phyloP scores from a whole-genome alignment of 2,888 invertebrate genomes.

The Scaptomyza caliginosa region DNA sequence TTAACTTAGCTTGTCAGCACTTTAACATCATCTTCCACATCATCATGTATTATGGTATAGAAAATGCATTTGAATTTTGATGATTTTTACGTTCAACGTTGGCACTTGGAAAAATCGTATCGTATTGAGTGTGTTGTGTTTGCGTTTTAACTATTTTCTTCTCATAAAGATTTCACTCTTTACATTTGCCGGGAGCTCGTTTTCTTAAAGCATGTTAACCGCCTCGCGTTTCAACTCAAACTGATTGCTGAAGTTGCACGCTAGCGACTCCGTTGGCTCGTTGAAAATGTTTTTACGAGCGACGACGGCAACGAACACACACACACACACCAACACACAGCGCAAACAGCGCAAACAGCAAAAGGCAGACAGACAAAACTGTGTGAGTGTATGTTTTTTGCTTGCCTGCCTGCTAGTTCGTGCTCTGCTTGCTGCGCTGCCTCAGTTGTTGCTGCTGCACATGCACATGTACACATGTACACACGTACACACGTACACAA shows the following conservation, averaged over 20 bases:
- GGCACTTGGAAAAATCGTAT: slow-evolving; percentile 42
- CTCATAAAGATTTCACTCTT: slow-evolving; percentile 18
- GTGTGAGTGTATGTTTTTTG: slow-evolving; percentile 1
- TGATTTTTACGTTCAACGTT: slow-evolving; percentile 22
- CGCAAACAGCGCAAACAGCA: slow-evolving; percentile 18
- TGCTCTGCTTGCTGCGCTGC: slow-evolving; percentile 54
- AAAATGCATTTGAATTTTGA: slow-evolving; percentile 4
- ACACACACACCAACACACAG: slow-evolving; percentile 19
- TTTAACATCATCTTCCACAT: slow-evolving; percentile 16
- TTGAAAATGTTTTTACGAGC: slow-evolving; percentile 78
- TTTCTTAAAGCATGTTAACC: slow-evolving; percentile 83
- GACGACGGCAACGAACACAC: slow-evolving; percentile 56
- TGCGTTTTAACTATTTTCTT: not conserved
- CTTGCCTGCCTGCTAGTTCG: slow-evolving; percentile 38
- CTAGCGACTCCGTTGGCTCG: slow-evolving; percentile 83
- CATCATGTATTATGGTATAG: not conserved
- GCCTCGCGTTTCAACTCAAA: slow-evolving; percentile 84
- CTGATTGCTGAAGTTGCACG: slow-evolving; percentile 82
- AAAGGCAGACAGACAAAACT: slow-evolving; percentile 62
- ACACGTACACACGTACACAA: slow-evolving; percentile 12
- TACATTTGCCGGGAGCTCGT: slow-evolving; percentile 73
- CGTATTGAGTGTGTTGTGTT: not conserved
- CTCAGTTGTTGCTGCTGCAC: slow-evolving; percentile 25
- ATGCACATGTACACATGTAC: slow-evolving; percentile 34
- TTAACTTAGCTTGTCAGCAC: slow-evolving; percentile 26